These are phyloP conservation scores for Polypedilum pembai DNA, from an alignment of 1,140 invertebrate species.

Conservation along the genomic window DNA sequence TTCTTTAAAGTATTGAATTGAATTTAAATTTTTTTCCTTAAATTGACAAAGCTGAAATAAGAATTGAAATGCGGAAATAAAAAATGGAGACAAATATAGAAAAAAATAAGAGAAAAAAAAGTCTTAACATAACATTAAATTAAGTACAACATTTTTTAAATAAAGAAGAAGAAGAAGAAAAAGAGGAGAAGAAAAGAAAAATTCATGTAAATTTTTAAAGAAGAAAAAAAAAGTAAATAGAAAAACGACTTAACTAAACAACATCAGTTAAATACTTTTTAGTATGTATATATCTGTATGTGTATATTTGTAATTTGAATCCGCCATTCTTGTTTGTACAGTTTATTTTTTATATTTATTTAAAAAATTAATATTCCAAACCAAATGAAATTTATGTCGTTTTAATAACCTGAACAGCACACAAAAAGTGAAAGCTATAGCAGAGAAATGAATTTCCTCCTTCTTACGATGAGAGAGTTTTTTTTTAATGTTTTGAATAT, in stretches of 20 bases:
- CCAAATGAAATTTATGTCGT: slow-evolving; percentile 26
- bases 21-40: too few species aligned
- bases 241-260: slow-evolving; percentile 7
- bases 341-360: slow-evolving; percentile 22
- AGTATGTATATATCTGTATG: background rate
- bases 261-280: slow-evolving; percentile 1
- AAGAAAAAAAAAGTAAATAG: background rate
- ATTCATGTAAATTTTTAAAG: background rate
- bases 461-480: background rate
- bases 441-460: slow-evolving; percentile 16
- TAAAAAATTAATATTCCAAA: slow-evolving; percentile 25
- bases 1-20: too few species aligned
- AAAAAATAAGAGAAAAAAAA: background rate
- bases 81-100: background rate
- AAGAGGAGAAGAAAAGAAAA: background rate
- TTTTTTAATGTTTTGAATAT: background rate
- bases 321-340: slow-evolving; percentile 16
- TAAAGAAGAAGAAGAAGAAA: background rate
- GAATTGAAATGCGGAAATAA: background rate
- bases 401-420: slow-evolving; percentile 18
- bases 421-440: slow-evolving; percentile 25
- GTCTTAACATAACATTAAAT: background rate
- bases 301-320: slow-evolving; percentile 2
- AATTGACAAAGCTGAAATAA: background rate
- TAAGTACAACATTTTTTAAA: background rate